Evolutionary conservation across 2,113 vertebrate genomes (phyloP).

Genomic region (Thinocorus orbignyianus): DNA sequence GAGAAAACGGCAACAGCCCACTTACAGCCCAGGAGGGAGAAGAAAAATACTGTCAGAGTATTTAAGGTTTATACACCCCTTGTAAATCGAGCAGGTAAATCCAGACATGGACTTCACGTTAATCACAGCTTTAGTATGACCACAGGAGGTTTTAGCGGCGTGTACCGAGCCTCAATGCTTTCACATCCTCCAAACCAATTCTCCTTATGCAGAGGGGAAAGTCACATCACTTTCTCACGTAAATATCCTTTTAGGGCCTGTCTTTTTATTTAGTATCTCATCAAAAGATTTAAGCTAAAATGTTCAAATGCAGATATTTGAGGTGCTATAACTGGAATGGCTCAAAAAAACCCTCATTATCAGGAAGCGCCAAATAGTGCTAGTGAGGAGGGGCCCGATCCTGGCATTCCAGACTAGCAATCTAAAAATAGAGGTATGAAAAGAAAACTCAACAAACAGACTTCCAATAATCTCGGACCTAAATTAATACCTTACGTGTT

Average conservation of each 20-base stretch:
- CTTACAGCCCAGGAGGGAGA: background rate
- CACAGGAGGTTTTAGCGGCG: background rate
- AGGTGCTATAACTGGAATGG: background rate
- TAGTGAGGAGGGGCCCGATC: rapidly evolving
- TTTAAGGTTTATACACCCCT: background rate
- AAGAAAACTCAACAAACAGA: background rate
- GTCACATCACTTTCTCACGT: background rate
- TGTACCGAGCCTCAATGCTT: background rate
- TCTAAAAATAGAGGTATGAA: background rate
- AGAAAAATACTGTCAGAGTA: background rate
- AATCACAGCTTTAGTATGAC: background rate
- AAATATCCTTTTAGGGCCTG: background rate
- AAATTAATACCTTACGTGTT: background rate
- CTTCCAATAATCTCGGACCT: background rate
- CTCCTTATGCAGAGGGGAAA: background rate
- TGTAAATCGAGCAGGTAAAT: conserved; percentile 26
- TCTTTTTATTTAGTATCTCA: background rate
- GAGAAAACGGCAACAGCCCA: background rate
- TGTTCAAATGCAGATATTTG: background rate
- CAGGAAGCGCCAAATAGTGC: background rate
- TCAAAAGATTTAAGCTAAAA: background rate
- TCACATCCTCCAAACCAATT: background rate
- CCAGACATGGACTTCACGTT: background rate
- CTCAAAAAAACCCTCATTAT: background rate
- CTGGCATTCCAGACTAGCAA: background rate